Percentiles rank a stretch among this genome's conserved stretches.
phyloP scores from a whole-genome alignment of 2,113 vertebrate genomes.

The Parus major region DNA sequence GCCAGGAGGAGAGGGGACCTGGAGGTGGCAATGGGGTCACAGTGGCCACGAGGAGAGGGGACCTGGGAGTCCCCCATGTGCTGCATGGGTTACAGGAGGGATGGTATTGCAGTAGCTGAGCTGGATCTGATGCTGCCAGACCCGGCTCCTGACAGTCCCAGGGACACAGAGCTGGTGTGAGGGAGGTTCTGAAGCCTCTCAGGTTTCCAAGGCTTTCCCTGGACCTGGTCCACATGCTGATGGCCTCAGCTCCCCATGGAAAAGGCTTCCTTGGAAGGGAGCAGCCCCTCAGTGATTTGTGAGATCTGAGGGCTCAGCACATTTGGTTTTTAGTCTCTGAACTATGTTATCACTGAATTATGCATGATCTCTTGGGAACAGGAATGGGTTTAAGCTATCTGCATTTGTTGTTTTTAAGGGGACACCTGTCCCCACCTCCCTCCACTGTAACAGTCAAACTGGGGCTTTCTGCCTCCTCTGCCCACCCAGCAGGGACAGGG shows the following conservation, averaged over 20 bases:
- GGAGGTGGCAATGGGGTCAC: accelerated
- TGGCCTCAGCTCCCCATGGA: accelerated
- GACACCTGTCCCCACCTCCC: not conserved
- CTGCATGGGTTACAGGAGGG: no score
- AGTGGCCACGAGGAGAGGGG: no score
- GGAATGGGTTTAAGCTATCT: not conserved
- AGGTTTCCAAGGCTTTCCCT: not conserved
- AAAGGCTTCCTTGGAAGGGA: not conserved
- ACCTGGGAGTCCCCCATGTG: no score
- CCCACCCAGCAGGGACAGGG: not conserved
- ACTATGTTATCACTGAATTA: not conserved
- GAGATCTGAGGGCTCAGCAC: not conserved
- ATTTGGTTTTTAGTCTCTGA: not conserved
- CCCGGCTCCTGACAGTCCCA: accelerated
- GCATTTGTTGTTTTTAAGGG: not conserved
- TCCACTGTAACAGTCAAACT: accelerated
- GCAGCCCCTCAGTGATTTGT: not conserved
- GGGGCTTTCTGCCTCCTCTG: not conserved
- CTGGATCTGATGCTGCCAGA: not conserved
- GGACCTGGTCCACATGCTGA: accelerated
- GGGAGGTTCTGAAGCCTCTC: not conserved
- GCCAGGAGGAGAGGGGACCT: not conserved
- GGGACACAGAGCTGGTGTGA: accelerated
- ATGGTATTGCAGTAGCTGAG: accelerated
- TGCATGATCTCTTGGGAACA: not conserved